A percentile compares a stretch with the other conserved stretches of the same genome.
Evolutionary conservation across 2,113 vertebrate genomes (phyloP).

Genomic region (Phycodurus eques): DNA sequence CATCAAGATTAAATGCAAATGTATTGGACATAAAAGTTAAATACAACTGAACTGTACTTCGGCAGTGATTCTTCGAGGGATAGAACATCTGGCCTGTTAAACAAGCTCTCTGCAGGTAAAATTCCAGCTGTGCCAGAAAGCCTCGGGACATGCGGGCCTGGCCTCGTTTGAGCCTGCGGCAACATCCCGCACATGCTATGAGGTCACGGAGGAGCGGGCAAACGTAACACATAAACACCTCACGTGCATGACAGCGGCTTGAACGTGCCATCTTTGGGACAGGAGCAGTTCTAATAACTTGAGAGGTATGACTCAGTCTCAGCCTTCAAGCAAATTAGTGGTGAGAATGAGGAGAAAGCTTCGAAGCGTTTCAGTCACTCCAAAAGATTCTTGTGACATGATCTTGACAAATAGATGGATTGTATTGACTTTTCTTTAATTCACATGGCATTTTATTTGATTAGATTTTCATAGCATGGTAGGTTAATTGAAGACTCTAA

Average conservation of each 20-base stretch:
- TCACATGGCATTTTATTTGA: no score
- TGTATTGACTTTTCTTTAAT: no score
- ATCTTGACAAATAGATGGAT: neutral
- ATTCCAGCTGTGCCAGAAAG: slow-evolving; percentile 28
- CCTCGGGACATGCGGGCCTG: slow-evolving; percentile 4
- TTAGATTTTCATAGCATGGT: no score
- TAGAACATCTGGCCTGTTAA: slow-evolving; percentile 13
- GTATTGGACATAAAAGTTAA: no score
- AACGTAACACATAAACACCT: neutral
- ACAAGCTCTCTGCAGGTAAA: slow-evolving; percentile 42
- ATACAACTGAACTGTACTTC: neutral
- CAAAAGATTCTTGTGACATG: neutral
- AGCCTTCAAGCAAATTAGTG: neutral
- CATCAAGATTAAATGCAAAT: no score
- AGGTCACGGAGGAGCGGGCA: neutral
- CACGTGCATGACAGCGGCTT: neutral
- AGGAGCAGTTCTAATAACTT: neutral
- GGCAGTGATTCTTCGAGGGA: no score
- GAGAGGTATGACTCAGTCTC: neutral
- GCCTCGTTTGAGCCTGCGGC: neutral
- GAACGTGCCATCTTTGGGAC: neutral
- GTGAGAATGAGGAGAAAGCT: neutral
- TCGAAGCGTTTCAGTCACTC: neutral
- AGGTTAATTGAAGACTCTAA: no score
- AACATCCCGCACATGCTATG: slow-evolving; percentile 10